These are phyloP conservation scores for Ganaspis sp. DNA, from an alignment of 1,140 invertebrate species.

Conservation along the genomic window DNA sequence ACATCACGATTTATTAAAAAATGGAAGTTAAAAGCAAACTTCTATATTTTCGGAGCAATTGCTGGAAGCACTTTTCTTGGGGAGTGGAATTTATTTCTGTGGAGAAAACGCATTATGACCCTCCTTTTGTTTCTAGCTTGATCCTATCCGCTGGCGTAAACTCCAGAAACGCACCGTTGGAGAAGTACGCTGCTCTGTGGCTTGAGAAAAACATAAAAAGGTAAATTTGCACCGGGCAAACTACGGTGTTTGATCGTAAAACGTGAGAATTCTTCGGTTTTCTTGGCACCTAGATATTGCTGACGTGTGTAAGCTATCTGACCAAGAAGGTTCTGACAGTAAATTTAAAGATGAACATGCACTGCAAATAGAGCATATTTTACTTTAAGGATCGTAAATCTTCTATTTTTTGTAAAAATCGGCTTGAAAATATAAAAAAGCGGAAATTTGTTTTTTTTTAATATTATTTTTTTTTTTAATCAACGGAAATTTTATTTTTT, in stretches of 20 bases:
- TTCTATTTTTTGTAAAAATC: too few relatives aligned
- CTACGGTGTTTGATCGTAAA: slow-evolving; percentile 8
- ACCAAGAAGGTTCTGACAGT: not conserved
- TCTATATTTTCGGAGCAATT: not conserved
- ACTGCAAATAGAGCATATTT: not conserved
- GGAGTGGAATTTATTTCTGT: not conserved
- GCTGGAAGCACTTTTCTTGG: not conserved
- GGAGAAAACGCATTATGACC: slow-evolving; percentile 3
- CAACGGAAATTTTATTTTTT: too few relatives aligned
- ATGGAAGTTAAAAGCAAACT: not conserved
- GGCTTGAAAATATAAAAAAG: too few relatives aligned
- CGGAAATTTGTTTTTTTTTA: too few relatives aligned
- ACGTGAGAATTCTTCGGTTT: slow-evolving; percentile 22
- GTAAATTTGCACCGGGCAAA: slow-evolving; percentile 21
- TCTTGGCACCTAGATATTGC: slow-evolving; percentile 7
- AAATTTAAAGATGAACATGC: not conserved
- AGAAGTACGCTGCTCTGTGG: not conserved
- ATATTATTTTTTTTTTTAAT: too few relatives aligned
- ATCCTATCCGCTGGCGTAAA: slow-evolving; percentile 7
- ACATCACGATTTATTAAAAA: not conserved
- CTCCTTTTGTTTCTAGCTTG: not conserved
- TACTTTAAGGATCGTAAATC: too few relatives aligned
- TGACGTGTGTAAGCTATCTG: slow-evolving; percentile 5
- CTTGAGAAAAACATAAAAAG: slow-evolving; percentile 9
- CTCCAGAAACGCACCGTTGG: not conserved